Evolutionary conservation across 2,797 vertebrate species (phyloP).

Genomic region (Cheirogaleus major): DNA sequence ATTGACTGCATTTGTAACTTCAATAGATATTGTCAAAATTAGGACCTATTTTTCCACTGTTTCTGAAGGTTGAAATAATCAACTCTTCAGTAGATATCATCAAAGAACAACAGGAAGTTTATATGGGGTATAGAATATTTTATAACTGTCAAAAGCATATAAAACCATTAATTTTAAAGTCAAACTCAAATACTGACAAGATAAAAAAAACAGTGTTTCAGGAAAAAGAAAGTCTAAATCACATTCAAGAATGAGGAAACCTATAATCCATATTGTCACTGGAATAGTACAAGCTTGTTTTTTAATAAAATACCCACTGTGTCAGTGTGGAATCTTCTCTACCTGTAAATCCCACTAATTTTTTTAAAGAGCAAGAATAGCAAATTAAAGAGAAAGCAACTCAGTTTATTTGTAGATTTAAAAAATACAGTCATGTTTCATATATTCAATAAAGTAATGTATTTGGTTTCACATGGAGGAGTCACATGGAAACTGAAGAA

Average conservation of each 20-base stretch:
- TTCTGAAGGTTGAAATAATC: not conserved
- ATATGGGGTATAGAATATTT: not conserved
- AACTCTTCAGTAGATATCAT: not conserved
- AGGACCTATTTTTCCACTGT: not conserved
- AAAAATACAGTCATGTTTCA: not conserved
- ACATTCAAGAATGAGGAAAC: not conserved
- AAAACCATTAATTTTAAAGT: slow-evolving; percentile 4
- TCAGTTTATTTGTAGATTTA: not conserved
- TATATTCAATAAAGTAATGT: not conserved
- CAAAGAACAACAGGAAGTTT: not conserved
- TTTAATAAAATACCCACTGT: not conserved
- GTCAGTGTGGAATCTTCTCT: not conserved
- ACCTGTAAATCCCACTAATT: not conserved
- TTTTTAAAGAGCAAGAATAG: not conserved
- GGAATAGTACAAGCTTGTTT: not conserved
- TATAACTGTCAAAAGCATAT: not conserved
- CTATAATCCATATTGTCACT: not conserved
- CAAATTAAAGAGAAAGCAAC: not conserved
- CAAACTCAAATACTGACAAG: not conserved
- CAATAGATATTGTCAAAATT: not conserved
- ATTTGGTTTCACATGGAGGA: not conserved
- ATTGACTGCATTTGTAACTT: not conserved
- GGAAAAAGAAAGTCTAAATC: not conserved
- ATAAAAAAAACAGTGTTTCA: not conserved
- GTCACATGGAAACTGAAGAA: not conserved